These are phyloP conservation scores for Lordiphosa andalusiaca DNA, from an alignment of 2,888 invertebrate species.

Conservation along the genomic window DNA sequence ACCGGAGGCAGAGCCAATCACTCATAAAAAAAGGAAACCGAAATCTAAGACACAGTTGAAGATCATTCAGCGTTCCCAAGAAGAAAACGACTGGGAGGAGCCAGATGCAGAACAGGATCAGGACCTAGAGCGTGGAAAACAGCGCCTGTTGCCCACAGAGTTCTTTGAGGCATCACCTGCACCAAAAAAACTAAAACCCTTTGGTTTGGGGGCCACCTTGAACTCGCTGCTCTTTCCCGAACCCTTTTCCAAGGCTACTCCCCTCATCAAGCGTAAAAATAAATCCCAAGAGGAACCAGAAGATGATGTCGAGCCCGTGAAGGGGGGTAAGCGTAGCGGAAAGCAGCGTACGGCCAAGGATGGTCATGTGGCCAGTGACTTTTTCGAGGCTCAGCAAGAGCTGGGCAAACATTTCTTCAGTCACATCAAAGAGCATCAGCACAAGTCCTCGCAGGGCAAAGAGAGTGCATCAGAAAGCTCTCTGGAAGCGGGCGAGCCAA, in stretches of 20 bases:
- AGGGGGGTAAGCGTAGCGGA: constrained; percentile 16
- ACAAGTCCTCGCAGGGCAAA: constrained; percentile 26
- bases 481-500: constrained; percentile 1
- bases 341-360: constrained; percentile 36
- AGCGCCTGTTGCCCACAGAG: constrained; percentile 65
- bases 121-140: constrained; percentile 12
- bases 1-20: constrained; percentile 39
- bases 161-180: constrained; percentile 71
- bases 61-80: constrained; percentile 42
- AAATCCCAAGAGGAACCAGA: constrained; percentile 24
- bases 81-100: constrained; percentile 13
- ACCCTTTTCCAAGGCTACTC: constrained; percentile 51
- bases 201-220: constrained; percentile 54
- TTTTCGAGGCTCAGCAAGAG: constrained; percentile 60
- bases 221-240: constrained; percentile 68
- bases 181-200: constrained; percentile 37
- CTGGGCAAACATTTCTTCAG: constrained; percentile 58
- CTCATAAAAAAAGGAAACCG: constrained; percentile 19
- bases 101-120: constrained; percentile 5
- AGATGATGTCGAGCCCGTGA: constrained; percentile 43
- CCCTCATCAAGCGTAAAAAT: constrained; percentile 15
- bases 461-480: constrained; percentile 19
- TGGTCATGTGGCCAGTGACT: constrained; percentile 49
- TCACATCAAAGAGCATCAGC: constrained; percentile 47
- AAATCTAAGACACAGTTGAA: constrained; percentile 31